These are phyloP conservation scores for Sorex maritimensis DNA, from an alignment of 2,797 vertebrate genomes.

Conservation along the genomic window DNA sequence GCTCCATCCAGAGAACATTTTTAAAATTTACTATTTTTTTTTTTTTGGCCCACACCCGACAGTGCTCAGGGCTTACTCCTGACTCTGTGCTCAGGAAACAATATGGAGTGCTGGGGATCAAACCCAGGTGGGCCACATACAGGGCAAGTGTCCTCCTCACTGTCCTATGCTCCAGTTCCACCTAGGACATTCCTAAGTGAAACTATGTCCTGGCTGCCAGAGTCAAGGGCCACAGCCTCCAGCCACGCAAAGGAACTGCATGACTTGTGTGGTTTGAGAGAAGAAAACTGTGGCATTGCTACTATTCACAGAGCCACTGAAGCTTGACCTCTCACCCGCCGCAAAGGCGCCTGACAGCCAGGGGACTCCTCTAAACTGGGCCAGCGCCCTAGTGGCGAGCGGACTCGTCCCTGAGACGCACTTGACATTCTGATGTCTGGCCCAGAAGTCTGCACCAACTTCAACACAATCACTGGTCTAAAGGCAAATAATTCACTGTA, in stretches of 20 bases:
- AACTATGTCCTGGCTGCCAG: accelerated
- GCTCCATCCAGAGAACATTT: too few relatives aligned
- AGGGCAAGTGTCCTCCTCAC: too few relatives aligned
- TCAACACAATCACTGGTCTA: not conserved
- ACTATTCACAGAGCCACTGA: too few relatives aligned
- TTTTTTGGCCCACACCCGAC: too few relatives aligned
- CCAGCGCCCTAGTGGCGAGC: not conserved
- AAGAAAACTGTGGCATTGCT: too few relatives aligned
- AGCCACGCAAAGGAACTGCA: not conserved
- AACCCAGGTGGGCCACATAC: too few relatives aligned
- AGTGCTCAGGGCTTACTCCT: too few relatives aligned
- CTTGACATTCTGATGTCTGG: not conserved
- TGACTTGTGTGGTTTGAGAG: not conserved
- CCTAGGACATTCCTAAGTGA: not conserved
- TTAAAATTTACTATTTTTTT: too few relatives aligned
- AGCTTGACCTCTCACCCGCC: not conserved
- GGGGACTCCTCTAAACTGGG: not conserved
- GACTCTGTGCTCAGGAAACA: too few relatives aligned
- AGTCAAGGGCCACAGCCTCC: not conserved
- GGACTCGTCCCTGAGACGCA: not conserved
- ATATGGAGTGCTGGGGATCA: too few relatives aligned
- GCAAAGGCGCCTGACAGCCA: not conserved
- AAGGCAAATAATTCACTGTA: constrained; percentile 50
- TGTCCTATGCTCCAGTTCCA: not conserved
- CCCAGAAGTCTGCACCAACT: not conserved